phyloP scores from a whole-genome alignment of 2,797 vertebrate species.

The Acanthurus lineatus region DNA sequence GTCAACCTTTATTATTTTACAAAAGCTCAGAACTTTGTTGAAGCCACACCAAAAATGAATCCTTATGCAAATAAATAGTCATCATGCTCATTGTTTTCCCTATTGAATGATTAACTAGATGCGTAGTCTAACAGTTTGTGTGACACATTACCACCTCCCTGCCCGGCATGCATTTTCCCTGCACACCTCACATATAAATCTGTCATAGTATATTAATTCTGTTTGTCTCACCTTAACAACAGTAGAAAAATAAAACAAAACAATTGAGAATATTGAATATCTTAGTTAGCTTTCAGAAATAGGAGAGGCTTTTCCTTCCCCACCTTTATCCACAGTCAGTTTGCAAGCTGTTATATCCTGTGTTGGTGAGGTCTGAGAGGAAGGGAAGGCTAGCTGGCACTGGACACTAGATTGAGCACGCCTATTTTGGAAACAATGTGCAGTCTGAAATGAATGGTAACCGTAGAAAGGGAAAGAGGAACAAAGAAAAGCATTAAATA shows the following conservation, averaged over 20 bases:
- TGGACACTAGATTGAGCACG: slow-evolving; percentile 21
- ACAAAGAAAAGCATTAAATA: not conserved
- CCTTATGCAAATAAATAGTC: slow-evolving; percentile 29
- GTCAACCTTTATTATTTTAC: slow-evolving; percentile 11
- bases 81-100: not conserved
- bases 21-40: not conserved
- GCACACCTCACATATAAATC: slow-evolving; percentile 11
- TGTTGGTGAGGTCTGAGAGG: slow-evolving; percentile 36
- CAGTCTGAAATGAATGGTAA: slow-evolving; percentile 43
- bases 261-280: slow-evolving; percentile 1
- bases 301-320: slow-evolving; percentile 11
- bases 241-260: not conserved
- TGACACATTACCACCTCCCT: slow-evolving; percentile 26
- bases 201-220: slow-evolving; percentile 6
- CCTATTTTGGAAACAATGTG: slow-evolving; percentile 50
- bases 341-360: slow-evolving; percentile 45
- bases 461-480: slow-evolving; percentile 30
- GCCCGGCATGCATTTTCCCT: not conserved
- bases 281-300: slow-evolving; percentile 6
- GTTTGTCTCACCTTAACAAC: slow-evolving; percentile 6
- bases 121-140: slow-evolving; percentile 13
- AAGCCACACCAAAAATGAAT: slow-evolving; percentile 1
- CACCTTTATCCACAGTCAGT: not conserved
- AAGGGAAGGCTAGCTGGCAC: slow-evolving; percentile 38
- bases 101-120: slow-evolving; percentile 12